These are phyloP conservation scores for Pogona vitticeps DNA, from an alignment of 2,113 vertebrate species.

Conservation along the genomic window DNA sequence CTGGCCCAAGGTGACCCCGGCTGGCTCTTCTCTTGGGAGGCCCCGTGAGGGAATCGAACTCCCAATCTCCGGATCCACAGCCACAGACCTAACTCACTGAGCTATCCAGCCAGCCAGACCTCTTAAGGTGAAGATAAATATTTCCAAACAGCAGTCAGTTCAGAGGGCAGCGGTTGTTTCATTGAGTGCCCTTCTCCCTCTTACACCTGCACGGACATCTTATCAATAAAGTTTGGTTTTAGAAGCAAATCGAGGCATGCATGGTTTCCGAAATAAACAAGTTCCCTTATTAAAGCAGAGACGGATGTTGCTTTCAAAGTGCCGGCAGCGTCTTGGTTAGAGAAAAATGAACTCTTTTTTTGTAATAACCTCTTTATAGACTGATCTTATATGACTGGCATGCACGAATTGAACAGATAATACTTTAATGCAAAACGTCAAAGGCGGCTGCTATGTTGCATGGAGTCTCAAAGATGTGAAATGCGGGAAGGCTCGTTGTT, in stretches of 20 bases:
- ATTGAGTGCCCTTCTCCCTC: background rate
- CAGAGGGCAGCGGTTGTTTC: background rate
- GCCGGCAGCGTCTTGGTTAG: background rate
- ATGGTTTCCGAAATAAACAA: conserved; percentile 1
- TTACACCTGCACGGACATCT: background rate
- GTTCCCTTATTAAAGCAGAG: background rate
- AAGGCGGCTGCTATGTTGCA: no score
- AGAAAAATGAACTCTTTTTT: background rate
- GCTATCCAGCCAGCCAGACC: conserved; percentile 22
- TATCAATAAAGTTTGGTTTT: conserved; percentile 7
- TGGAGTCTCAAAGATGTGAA: no score
- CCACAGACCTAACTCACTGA: conserved; percentile 22
- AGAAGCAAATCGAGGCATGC: background rate
- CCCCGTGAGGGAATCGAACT: no score
- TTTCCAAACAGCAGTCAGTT: conserved; percentile 26
- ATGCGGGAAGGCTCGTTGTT: no score
- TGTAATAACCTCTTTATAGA: background rate
- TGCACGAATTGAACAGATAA: no score
- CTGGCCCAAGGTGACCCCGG: no score
- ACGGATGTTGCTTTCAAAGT: background rate
- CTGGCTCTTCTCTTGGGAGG: no score
- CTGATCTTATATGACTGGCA: background rate
- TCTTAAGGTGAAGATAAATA: conserved; percentile 33
- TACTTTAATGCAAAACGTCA: no score
- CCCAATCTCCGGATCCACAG: no score